These are phyloP conservation scores for Drosophila siamana DNA, from an alignment of 2,888 invertebrate species.

Conservation along the genomic window DNA sequence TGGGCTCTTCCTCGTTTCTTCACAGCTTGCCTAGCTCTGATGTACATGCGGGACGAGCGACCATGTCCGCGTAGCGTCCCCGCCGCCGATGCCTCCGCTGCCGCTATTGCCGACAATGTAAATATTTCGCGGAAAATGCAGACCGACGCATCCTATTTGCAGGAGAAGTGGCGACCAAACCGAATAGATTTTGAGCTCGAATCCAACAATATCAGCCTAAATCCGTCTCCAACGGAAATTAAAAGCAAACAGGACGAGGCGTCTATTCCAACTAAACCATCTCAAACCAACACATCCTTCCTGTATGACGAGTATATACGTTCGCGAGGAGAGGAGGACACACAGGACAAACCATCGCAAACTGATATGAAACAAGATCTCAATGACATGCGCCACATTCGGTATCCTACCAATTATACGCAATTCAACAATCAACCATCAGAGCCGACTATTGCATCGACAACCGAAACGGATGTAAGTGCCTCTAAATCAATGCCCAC, in stretches of 20 bases:
- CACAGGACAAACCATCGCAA: constrained; percentile 29
- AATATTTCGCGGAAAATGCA: constrained; percentile 37
- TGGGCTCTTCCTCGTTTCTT: constrained; percentile 31
- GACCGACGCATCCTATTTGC: constrained; percentile 56
- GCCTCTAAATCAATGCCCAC: constrained; percentile 9
- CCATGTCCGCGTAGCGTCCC: constrained; percentile 12
- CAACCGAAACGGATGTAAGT: neutral
- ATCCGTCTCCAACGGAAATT: constrained; percentile 36
- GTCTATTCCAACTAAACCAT: constrained; percentile 8
- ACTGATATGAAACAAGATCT: neutral
- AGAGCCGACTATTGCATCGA: neutral
- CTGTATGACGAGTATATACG: constrained; percentile 21
- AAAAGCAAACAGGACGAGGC: neutral
- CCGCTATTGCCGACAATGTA: neutral
- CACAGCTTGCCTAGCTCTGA: constrained; percentile 68
- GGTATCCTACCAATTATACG: constrained; percentile 46
- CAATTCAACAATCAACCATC: neutral
- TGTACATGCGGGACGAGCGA: constrained; percentile 63
- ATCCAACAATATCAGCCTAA: constrained; percentile 3
- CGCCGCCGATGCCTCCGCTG: neutral
- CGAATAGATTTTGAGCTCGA: constrained; percentile 39
- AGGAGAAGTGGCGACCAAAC: constrained; percentile 38
- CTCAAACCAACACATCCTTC: constrained; percentile 48
- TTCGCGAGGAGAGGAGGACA: neutral
- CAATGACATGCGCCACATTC: constrained; percentile 13